phyloP scores from a whole-genome alignment of 2,113 vertebrate genomes.

The Circaetus cinerascens region DNA sequence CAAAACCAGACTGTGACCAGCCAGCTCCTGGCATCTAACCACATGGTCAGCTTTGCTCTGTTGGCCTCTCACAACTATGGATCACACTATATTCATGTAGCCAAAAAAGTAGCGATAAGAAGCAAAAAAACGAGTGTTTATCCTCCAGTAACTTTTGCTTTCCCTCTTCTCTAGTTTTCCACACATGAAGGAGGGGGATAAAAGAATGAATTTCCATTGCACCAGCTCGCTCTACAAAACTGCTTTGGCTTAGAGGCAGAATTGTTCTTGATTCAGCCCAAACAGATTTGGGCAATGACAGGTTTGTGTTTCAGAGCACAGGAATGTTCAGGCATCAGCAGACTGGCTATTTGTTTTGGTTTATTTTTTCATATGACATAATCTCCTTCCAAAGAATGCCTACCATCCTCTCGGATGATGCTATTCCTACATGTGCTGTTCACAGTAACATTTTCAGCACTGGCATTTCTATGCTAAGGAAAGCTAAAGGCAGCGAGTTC shows the following conservation, averaged over 20 bases:
- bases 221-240: neutral
- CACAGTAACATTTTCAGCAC: neutral
- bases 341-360: neutral
- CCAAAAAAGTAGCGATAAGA: neutral
- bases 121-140: neutral
- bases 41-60: neutral
- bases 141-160: neutral
- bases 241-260: neutral
- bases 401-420: neutral
- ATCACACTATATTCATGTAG: accelerated
- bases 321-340: neutral
- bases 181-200: neutral
- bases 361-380: neutral
- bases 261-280: neutral
- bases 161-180: neutral
- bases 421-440: neutral
- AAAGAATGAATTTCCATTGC: neutral
- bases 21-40: neutral
- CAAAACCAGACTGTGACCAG: neutral
- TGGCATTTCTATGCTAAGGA: neutral
- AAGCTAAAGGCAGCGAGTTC: neutral
- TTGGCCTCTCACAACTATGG: neutral
- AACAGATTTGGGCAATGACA: neutral
- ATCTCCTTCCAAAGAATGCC: neutral
- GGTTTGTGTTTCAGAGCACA: neutral